A percentile compares a stretch with the other conserved stretches of the same genome.
Conservation (phyloP, 2,888 invertebrate species). For the Sycophila texana region DNA sequence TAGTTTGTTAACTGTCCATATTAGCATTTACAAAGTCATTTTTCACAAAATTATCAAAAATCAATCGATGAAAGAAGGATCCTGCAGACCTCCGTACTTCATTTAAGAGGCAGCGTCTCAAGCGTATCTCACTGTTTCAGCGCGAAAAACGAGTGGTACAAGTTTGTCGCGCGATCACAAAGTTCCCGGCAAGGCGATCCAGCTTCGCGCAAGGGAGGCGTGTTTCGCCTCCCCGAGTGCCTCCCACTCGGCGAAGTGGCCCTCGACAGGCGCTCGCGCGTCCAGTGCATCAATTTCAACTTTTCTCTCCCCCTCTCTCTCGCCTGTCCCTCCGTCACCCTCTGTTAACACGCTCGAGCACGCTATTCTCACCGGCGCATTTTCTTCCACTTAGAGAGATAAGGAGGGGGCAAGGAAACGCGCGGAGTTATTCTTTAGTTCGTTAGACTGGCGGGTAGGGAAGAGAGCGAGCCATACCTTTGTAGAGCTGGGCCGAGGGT, state of each 20-base stretch:
- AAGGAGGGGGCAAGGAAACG: background rate
- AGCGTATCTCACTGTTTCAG: too few species aligned
- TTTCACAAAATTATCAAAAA: too few species aligned
- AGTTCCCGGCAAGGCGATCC: constrained; percentile 27
- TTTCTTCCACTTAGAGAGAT: constrained; percentile 71
- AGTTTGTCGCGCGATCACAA: background rate
- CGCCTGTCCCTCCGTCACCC: constrained; percentile 44
- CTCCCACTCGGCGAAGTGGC: constrained; percentile 31
- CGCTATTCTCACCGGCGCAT: constrained; percentile 64
- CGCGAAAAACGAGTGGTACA: background rate
- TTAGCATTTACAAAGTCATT: too few species aligned
- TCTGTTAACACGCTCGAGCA: background rate
- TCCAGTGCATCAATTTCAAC: constrained; percentile 73
- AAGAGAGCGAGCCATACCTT: background rate
- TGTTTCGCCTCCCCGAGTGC: constrained; percentile 28
- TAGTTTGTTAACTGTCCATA: too few species aligned
- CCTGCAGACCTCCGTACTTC: too few species aligned
- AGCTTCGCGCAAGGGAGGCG: background rate
- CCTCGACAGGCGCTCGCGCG: constrained; percentile 44
- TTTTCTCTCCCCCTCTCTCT: constrained; percentile 62
- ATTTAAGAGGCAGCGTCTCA: too few species aligned
- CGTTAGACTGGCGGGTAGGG: constrained; percentile 45
- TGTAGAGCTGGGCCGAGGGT: too few species aligned
- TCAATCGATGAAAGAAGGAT: too few species aligned
- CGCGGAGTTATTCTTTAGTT: constrained; percentile 50